Evolutionary conservation across 2,113 vertebrate species (phyloP), one percentile per base, ranked within the genome.

Genomic region (Gopherus flavomarginatus): DNA sequence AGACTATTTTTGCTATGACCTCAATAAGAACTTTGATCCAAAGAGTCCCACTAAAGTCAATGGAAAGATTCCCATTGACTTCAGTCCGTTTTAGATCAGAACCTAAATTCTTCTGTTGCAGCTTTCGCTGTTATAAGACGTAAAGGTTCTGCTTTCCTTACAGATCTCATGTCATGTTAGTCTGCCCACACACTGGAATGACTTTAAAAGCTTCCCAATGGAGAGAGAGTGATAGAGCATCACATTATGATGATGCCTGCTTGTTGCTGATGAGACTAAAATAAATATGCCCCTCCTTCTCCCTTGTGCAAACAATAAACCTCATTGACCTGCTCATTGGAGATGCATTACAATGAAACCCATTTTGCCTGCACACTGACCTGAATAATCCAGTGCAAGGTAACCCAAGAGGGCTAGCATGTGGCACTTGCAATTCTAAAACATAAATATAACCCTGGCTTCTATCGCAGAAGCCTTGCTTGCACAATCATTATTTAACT

Each of bases 401-500:
- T 92, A 95, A 97, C 38, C 89, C 53, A 59, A 92, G 56, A 94
- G 88, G 65, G 13, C 8, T 82, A 31, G 50, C 72, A 72, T 1
- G 19, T 88, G 86, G 92, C 47, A 92, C 87, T 91, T 84, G 56
- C 6, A 2, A 84, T 59, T 42, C 86, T 90, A 16, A 87, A 56
- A 80, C 53, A 27, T 89, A 92, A 89, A 90, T 72, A 81, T 98
- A 95, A 98, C 92, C 91, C 56, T 65, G 91, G 87, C 93, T 94
- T 90, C 88, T 95, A 90, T 95, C 79, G 92, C 62, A 83, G 62
- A 89, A 84, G 95, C 94, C 88, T 94, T 87, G 69, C 93, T 95
- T 85, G 72, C 95, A 90, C 65, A 87, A 95, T 96, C 98, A 98
- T 98, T 97, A 98, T 94, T 98, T 98, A 97, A 98, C 97, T 98